Evolutionary conservation across 2,888 invertebrate genomes (phyloP), one percentile per base, ranked within the genome.

Genomic region (Pandemis cinnamomeana): DNA sequence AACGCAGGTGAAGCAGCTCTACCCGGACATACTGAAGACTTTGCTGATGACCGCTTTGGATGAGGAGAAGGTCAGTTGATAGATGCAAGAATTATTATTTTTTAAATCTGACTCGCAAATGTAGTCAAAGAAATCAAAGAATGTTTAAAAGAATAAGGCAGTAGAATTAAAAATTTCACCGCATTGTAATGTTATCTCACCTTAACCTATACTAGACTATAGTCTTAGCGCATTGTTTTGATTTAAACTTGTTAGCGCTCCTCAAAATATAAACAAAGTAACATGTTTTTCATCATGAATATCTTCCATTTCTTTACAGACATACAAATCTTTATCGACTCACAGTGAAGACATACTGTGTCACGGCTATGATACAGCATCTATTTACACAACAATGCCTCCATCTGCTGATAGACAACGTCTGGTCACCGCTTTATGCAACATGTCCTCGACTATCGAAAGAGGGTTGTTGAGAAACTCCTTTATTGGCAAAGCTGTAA

Each of bases 401-500:
- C 5, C 76, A 2, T 78, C 79, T 5, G 70, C 76, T 0, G 77
- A 84, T 36, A 76, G 75, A 5, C 83, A 82, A 0, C 72, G 58
- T 0, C 55, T 93, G 0, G 77, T 88, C 0, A 62, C 80, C 7
- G 80, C 85, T 0, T 75, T 93, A 8, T 94, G 94, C 76, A 80
- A 87, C 11, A 85, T 90, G 8, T 87, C 91, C 0, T 67, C 71
- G 0, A 83, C 86, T 6, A 90, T 94, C 15, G 91, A 92, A 63
- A 79, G 80, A 3, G 91, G 89, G 13, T 73, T 94, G 55, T 78
- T 77, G 46, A 81, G 78, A 8, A 84, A 90, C 51, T 93, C 93
- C 0, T 75, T 83, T 2, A 77, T 94, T 53, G 88, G 89, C 0
- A 86, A 87, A 85, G 89, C 91, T 75, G 93, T 93, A 84, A 85